A percentile compares a stretch with the other conserved stretches of the same genome.
These are phyloP conservation scores for Dorcus hopei DNA, from an alignment of 2,888 invertebrate species.

Conservation along the genomic window DNA sequence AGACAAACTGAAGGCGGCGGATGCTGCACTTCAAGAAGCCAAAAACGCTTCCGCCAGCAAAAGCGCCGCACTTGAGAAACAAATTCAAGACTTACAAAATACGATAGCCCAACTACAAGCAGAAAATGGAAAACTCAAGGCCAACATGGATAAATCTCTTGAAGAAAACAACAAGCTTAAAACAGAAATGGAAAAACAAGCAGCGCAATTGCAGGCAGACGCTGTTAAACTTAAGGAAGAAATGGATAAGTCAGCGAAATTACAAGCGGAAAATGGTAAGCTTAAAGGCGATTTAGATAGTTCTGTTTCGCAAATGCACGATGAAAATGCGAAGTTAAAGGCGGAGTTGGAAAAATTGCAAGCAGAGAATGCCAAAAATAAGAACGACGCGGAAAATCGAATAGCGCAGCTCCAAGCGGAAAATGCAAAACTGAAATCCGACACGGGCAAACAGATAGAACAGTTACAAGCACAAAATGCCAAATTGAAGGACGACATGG, in stretches of 20 bases:
- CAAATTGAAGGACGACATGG: too few species aligned
- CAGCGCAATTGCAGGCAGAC: slow-evolving; percentile 9
- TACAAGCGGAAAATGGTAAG: slow-evolving; percentile 7
- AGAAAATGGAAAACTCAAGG: too few species aligned
- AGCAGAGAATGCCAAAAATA: background rate
- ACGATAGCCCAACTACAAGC: background rate
- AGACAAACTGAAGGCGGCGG: background rate
- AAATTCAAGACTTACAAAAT: too few species aligned
- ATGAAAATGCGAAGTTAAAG: too few species aligned
- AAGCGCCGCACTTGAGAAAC: too few species aligned
- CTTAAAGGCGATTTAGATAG: too few species aligned
- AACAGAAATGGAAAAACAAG: background rate
- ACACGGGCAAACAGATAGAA: background rate
- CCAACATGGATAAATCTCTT: background rate
- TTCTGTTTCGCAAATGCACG: slow-evolving; percentile 8
- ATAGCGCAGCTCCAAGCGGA: background rate
- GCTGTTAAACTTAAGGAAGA: slow-evolving; percentile 20
- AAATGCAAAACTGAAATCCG: background rate
- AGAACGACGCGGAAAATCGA: background rate
- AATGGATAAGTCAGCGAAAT: too few species aligned
- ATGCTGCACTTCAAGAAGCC: slow-evolving; percentile 5
- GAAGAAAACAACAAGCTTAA: background rate
- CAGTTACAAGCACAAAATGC: background rate
- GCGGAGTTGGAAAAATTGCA: background rate
- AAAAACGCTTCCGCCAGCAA: background rate